Evolutionary conservation across 2,797 vertebrate species (phyloP).

Genomic region (Ctenosaura bakeri): DNA sequence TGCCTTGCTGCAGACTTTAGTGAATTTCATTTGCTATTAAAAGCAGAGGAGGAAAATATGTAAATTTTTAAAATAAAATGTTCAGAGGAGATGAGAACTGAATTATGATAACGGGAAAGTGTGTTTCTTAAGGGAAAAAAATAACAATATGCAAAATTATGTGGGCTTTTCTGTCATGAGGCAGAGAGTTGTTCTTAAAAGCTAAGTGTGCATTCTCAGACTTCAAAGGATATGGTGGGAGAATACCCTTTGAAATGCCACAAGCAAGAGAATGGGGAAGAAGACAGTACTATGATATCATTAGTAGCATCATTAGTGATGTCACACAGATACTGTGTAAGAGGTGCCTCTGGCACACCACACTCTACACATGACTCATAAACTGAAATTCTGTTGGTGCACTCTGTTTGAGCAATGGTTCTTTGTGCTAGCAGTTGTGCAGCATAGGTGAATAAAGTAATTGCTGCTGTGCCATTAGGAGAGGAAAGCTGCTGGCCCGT

Average conservation of each 20-base stretch:
- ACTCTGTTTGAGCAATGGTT: too few species aligned
- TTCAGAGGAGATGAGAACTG: background rate
- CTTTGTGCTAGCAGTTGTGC: too few species aligned
- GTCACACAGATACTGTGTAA: background rate
- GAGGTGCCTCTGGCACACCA: background rate
- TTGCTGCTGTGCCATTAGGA: too few species aligned
- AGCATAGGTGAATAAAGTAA: too few species aligned
- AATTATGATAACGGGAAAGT: background rate
- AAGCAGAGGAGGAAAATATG: background rate
- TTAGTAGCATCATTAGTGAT: background rate
- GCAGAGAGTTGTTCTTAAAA: background rate
- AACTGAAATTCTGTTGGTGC: too few species aligned
- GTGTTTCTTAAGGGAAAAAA: background rate
- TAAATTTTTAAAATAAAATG: background rate
- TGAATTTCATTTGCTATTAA: background rate
- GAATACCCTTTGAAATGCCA: background rate
- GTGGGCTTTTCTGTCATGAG: background rate
- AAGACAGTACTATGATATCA: background rate
- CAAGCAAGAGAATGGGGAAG: background rate
- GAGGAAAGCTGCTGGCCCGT: too few species aligned
- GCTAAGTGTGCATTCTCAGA: background rate
- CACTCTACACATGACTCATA: too few species aligned
- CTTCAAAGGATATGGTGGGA: background rate
- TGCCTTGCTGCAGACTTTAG: background rate
- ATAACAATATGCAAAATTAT: background rate